Evolutionary conservation across 1,140 invertebrate species (phyloP).

Genomic region (Battus philenor): DNA sequence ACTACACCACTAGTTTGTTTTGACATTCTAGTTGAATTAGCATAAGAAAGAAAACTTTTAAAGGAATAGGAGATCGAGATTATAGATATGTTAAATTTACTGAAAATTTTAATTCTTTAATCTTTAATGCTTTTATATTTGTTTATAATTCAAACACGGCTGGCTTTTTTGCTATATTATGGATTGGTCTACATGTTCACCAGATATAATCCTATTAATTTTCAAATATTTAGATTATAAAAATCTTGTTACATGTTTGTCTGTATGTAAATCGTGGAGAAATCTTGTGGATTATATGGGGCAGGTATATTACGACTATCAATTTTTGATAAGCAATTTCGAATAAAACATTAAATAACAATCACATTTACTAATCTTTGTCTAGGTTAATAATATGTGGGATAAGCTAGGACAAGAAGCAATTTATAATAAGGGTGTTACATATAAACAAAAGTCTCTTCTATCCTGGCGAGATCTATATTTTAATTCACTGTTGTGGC

Average conservation of each 20-base stretch:
- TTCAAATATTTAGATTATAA: slow-evolving; percentile 30
- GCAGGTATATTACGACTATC: too few relatives aligned
- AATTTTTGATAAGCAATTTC: too few relatives aligned
- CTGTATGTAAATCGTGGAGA: slow-evolving; percentile 33
- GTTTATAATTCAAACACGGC: too few relatives aligned
- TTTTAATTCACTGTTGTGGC: slow-evolving; percentile 25
- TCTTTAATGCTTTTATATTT: too few relatives aligned
- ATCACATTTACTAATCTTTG: neutral
- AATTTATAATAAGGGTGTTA: slow-evolving; percentile 22
- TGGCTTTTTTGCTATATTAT: too few relatives aligned
- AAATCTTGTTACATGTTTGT: slow-evolving; percentile 31
- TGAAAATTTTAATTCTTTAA: too few relatives aligned
- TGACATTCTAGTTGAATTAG: too few relatives aligned
- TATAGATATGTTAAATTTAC: too few relatives aligned
- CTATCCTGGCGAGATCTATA: slow-evolving; percentile 22
- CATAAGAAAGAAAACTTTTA: too few relatives aligned
- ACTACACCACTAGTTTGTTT: too few relatives aligned
- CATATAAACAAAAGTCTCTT: slow-evolving; percentile 24
- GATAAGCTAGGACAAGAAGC: slow-evolving; percentile 15
- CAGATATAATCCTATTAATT: slow-evolving; percentile 34
- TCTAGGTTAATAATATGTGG: slow-evolving; percentile 28
- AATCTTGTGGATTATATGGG: slow-evolving; percentile 28
- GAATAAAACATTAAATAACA: neutral
- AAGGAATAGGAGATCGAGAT: too few relatives aligned
- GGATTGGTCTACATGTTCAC: slow-evolving; percentile 29